These are phyloP conservation scores for Fregata magnificens DNA, from an alignment of 2,113 vertebrate genomes.

Conservation along the genomic window DNA sequence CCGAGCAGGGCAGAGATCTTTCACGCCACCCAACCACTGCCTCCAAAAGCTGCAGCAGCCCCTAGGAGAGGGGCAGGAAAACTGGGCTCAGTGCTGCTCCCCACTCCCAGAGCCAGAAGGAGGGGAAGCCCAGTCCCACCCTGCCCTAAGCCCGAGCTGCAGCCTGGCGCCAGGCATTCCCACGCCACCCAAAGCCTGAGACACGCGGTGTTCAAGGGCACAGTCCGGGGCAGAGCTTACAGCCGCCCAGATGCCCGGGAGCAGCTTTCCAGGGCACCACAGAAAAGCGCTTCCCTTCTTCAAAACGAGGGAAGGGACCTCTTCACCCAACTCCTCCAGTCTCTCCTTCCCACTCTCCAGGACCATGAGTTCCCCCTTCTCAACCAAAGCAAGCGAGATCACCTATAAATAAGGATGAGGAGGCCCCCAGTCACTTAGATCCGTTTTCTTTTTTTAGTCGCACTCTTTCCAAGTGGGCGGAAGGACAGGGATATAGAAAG, in stretches of 20 bases:
- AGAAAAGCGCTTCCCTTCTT: neutral
- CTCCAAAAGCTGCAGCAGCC: neutral
- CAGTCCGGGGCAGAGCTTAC: neutral
- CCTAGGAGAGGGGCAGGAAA: neutral
- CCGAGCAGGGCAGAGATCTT: neutral
- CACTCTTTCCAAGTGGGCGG: conserved; percentile 26
- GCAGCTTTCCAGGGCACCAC: neutral
- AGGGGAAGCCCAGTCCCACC: neutral
- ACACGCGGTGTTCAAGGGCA: fast-evolving
- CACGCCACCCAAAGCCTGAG: neutral
- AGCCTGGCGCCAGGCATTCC: neutral
- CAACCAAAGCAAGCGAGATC: neutral
- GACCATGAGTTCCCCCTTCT: neutral
- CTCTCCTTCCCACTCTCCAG: neutral
- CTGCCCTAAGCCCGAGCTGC: neutral
- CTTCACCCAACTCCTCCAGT: neutral
- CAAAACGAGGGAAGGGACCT: neutral
- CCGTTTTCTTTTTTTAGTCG: conserved; percentile 37
- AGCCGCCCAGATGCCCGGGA: neutral
- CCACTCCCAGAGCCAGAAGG: neutral
- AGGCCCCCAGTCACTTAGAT: conserved; percentile 30
- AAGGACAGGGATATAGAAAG: neutral
- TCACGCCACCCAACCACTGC: neutral
- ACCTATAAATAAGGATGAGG: conserved; percentile 36
- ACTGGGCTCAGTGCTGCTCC: fast-evolving